Evolutionary conservation across 35 echinoderm and acorn worm genomes (phyloP).

Genomic region (Antedon bifida): DNA sequence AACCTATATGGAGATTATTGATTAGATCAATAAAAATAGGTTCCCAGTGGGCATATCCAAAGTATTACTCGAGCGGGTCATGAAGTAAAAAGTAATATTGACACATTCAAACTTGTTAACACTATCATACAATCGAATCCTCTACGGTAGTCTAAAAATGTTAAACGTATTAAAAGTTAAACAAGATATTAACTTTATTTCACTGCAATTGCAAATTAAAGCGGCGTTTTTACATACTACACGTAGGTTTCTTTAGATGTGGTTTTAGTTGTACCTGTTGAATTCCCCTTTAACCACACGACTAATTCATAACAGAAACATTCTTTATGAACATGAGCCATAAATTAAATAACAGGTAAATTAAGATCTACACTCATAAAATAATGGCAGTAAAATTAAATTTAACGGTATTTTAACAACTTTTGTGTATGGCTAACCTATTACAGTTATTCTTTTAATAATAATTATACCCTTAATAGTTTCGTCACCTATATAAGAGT

Average conservation of each 20-base stretch:
- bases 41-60: background rate
- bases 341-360: background rate
- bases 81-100: background rate
- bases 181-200: no score
- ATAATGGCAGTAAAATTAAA: background rate
- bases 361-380: background rate
- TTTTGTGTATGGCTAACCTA: background rate
- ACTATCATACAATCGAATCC: no score
- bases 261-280: background rate
- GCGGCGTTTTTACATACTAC: background rate
- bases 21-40: background rate
- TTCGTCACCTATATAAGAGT: background rate
- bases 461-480: background rate
- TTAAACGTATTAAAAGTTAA: no score
- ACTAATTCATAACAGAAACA: conserved; percentile 2
- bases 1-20: background rate
- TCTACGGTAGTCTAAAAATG: no score
- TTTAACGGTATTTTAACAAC: background rate
- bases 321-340: background rate
- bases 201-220: background rate
- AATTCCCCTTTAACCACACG: background rate
- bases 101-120: background rate
- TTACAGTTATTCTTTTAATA: background rate
- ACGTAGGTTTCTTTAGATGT: background rate
- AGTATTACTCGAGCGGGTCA: background rate